Evolutionary conservation across 2,888 invertebrate species (phyloP).

Genomic region (Microctonus brassicae): DNA sequence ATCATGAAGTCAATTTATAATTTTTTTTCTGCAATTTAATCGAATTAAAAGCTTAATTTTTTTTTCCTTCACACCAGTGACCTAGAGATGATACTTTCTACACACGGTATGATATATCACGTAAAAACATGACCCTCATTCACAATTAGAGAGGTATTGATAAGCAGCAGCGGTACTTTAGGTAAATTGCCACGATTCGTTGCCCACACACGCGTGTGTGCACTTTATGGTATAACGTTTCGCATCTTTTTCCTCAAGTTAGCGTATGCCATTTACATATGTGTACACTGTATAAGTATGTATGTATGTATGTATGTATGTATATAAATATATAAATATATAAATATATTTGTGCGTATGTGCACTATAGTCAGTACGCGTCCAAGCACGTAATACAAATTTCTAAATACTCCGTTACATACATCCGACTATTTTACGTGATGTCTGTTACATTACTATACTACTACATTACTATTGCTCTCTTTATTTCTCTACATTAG

Average conservation of each 20-base stretch:
- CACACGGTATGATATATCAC: neutral
- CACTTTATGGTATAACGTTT: slow-evolving; percentile 28
- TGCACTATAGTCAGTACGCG: slow-evolving; percentile 37
- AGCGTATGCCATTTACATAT: neutral
- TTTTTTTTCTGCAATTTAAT: neutral
- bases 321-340: too few species aligned
- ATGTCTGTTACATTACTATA: neutral
- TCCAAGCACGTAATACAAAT: slow-evolving; percentile 47
- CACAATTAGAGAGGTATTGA: slow-evolving; percentile 26
- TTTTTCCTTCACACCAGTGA: neutral
- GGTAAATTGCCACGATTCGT: slow-evolving; percentile 37
- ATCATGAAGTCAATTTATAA: neutral
- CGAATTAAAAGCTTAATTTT: neutral
- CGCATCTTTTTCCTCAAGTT: slow-evolving; percentile 24
- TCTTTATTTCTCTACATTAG: neutral
- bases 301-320: too few species aligned
- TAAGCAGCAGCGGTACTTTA: slow-evolving; percentile 46
- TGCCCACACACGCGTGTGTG: slow-evolving; percentile 30
- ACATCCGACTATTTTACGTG: slow-evolving; percentile 36
- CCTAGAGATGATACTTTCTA: neutral
- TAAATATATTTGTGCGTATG: slow-evolving; percentile 22
- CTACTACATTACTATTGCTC: neutral
- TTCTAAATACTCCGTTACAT: slow-evolving; percentile 53
- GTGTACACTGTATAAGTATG: too few species aligned
- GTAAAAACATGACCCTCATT: slow-evolving; percentile 5